These are phyloP conservation scores for Lamellibrachia luymesi DNA, from an alignment of 1,140 invertebrate species.

Conservation along the genomic window DNA sequence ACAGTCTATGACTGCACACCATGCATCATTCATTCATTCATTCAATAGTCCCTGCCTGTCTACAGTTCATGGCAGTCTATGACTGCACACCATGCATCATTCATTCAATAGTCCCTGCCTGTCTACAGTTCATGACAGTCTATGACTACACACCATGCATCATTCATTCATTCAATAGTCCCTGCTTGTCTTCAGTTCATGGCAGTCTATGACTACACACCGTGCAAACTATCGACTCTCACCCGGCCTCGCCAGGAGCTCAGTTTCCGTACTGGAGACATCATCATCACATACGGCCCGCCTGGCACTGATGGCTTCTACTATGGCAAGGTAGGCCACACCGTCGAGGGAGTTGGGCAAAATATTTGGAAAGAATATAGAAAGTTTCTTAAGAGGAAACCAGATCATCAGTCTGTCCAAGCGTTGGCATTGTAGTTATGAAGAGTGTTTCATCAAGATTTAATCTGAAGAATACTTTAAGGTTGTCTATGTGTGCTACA, in stretches of 20 bases:
- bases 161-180: no score
- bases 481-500: no score
- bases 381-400: neutral
- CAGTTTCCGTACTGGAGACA: constrained; percentile 13
- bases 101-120: no score
- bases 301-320: constrained; percentile 8
- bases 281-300: constrained; percentile 20
- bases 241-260: neutral
- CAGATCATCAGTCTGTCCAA: neutral
- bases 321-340: constrained; percentile 9
- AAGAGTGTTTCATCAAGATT: no score
- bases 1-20: no score
- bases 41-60: no score
- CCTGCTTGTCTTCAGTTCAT: neutral
- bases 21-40: no score
- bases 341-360: neutral
- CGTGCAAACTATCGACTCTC: neutral
- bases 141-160: no score
- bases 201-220: constrained; percentile 19
- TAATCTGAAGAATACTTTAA: no score
- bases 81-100: no score
- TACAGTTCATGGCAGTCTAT: no score
- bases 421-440: neutral
- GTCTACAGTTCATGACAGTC: no score
- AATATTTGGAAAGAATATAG: neutral